Evolutionary conservation across 2,797 vertebrate genomes (phyloP).

Genomic region (Smutsia gigantea): DNA sequence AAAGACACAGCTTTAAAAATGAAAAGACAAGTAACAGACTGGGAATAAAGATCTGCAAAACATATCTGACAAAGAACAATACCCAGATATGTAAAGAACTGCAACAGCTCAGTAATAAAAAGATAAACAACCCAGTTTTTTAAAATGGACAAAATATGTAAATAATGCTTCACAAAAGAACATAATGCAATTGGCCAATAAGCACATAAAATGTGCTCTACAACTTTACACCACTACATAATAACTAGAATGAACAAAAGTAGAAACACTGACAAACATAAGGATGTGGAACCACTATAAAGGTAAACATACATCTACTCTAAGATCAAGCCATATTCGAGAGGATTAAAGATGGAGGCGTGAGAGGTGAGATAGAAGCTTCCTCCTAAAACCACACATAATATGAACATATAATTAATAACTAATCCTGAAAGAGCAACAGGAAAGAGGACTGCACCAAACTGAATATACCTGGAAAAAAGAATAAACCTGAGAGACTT

Average conservation of each 20-base stretch:
- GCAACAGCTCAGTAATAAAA: background rate
- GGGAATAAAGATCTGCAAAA: background rate
- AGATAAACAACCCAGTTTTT: background rate
- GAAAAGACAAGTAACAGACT: background rate
- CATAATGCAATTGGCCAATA: background rate
- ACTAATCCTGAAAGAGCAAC: no score
- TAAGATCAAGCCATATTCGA: background rate
- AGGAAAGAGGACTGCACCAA: no score
- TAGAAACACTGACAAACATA: background rate
- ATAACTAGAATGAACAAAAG: background rate
- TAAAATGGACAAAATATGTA: background rate
- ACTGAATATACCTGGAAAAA: no score
- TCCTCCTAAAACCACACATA: no score
- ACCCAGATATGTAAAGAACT: background rate
- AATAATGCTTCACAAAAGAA: background rate
- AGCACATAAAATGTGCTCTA: background rate
- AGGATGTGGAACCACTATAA: background rate
- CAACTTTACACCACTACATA: background rate
- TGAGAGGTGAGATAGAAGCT: no score
- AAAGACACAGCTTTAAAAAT: slow-evolving; percentile 28
- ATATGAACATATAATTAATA: no score
- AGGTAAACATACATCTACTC: background rate
- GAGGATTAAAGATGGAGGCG: no score
- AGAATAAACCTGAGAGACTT: no score
- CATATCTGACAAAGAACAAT: background rate